Evolutionary conservation across 2,888 invertebrate genomes (phyloP).

Genomic region (Caenorhabditis sulstoni): DNA sequence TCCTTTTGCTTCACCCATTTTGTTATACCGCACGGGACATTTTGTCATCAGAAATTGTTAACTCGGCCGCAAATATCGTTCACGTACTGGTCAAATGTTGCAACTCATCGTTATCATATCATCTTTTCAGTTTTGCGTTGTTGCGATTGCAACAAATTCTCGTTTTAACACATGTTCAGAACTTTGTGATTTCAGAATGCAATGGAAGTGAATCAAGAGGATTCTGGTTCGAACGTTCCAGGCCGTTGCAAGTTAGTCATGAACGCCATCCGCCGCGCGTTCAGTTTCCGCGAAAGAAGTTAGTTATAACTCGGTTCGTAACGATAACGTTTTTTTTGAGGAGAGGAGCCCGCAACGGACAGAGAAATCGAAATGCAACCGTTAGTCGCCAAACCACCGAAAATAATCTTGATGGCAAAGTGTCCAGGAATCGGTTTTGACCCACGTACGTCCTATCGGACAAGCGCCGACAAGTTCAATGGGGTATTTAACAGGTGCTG

Average conservation of each 20-base stretch:
- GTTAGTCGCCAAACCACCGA: neutral
- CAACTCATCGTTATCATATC: neutral
- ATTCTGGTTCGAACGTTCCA: conserved; percentile 16
- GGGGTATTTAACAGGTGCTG: conserved; percentile 48
- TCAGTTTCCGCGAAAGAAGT: conserved; percentile 57
- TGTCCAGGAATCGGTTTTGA: no score
- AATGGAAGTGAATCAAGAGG: conserved; percentile 38
- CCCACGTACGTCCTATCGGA: no score
- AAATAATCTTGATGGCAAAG: no score
- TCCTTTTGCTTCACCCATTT: neutral
- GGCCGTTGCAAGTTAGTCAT: conserved; percentile 58
- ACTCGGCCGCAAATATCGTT: no score
- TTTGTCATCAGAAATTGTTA: neutral
- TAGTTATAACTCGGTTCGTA: conserved; percentile 16
- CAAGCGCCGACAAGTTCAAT: no score
- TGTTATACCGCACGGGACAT: no score
- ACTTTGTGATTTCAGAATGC: conserved; percentile 41
- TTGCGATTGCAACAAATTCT: no score
- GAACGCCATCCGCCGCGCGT: conserved; percentile 61
- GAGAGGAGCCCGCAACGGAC: conserved; percentile 5
- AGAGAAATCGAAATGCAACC: conserved; percentile 30
- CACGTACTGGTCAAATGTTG: no score
- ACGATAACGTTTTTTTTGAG: neutral
- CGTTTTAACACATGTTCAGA: neutral
- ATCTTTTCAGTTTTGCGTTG: no score